These are phyloP conservation scores for Erebia epiphron DNA, from an alignment of 2,888 invertebrate genomes.

Conservation along the genomic window DNA sequence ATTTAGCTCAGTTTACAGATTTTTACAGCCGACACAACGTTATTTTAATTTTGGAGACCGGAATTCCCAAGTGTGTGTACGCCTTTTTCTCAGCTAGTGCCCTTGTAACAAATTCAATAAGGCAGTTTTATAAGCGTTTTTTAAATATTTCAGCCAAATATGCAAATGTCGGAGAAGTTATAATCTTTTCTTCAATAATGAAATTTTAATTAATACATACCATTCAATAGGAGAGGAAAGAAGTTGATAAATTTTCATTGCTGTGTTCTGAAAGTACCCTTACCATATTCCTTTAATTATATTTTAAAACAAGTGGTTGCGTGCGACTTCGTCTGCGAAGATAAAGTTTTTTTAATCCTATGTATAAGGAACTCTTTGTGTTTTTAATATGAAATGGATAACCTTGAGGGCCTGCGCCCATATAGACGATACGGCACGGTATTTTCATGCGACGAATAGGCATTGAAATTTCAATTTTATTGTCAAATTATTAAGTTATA, in stretches of 20 bases:
- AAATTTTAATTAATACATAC: conserved; percentile 48
- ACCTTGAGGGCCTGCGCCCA: no score
- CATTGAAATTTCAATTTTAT: no score
- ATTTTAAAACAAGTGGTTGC: no score
- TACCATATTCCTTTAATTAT: conserved; percentile 8
- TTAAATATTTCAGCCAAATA: conserved; percentile 44
- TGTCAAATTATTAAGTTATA: no score
- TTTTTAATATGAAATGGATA: no score
- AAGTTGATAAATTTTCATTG: conserved; percentile 40
- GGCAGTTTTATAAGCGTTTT: conserved; percentile 38
- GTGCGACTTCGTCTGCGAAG: no score
- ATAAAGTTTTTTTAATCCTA: no score
- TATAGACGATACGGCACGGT: no score
- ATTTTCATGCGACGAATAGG: no score
- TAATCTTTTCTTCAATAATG: conserved; percentile 48
- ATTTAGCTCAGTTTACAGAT: no score
- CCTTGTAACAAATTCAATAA: conserved; percentile 44
- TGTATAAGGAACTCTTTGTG: no score
- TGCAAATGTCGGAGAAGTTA: conserved; percentile 46
- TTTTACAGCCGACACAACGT: no score
- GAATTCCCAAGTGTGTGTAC: not conserved
- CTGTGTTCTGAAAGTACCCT: conserved; percentile 21
- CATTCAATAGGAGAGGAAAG: conserved; percentile 42
- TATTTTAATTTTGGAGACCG: not conserved
- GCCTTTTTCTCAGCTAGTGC: conserved; percentile 21